Conservation (phyloP, 2,113 vertebrate genomes). For the Lasiurus borealis region DNA sequence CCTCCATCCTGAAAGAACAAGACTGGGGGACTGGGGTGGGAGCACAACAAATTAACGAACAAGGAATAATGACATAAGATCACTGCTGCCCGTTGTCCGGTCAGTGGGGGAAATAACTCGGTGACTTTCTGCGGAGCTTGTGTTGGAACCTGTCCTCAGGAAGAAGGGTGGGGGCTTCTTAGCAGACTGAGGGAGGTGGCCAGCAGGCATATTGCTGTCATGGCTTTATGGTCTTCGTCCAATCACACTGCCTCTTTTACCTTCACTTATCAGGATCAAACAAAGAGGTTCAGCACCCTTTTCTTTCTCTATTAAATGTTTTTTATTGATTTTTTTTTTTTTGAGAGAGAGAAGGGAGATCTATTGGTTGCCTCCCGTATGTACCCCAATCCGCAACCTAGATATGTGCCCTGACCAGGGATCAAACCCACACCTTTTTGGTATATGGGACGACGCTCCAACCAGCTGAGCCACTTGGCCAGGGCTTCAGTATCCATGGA, state of each 20-base stretch:
- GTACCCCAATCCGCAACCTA: too few relatives aligned
- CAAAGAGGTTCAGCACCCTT: neutral
- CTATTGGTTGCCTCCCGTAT: too few relatives aligned
- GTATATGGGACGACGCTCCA: too few relatives aligned
- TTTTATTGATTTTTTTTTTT: too few relatives aligned
- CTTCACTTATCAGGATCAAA: neutral
- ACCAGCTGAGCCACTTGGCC: too few relatives aligned
- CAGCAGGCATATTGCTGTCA: too few relatives aligned
- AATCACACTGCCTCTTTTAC: neutral
- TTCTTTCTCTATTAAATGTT: too few relatives aligned
- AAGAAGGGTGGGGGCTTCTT: neutral
- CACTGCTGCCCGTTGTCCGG: neutral
- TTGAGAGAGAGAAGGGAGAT: too few relatives aligned
- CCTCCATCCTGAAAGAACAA: neutral
- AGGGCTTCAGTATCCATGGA: too few relatives aligned
- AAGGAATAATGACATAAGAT: neutral
- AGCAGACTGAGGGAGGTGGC: too few relatives aligned
- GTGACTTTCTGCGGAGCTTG: rapidly evolving
- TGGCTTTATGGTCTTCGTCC: neutral
- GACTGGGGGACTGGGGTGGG: neutral
- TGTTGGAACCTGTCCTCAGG: rapidly evolving
- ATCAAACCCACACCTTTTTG: too few relatives aligned
- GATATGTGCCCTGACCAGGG: too few relatives aligned
- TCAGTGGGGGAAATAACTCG: neutral
- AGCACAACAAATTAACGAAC: neutral